These are phyloP conservation scores for Peromyscus melanophrys DNA, from an alignment of 2,797 vertebrate species.

Conservation along the genomic window DNA sequence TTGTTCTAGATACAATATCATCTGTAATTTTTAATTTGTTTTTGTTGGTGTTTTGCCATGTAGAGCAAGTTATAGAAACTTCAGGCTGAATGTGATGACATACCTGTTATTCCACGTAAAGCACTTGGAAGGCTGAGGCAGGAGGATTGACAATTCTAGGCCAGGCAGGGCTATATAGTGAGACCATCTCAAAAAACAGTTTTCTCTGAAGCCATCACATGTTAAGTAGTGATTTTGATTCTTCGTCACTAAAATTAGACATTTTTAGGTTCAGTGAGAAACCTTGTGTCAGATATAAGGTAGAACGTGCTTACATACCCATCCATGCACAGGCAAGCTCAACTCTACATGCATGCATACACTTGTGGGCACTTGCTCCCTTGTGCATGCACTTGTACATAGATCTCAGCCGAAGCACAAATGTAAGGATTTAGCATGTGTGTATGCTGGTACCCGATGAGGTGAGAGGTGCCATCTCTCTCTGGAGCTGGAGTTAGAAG, in stretches of 20 bases:
- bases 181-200: background rate
- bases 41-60: background rate
- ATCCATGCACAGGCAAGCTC: background rate
- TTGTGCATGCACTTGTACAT: background rate
- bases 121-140: background rate
- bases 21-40: slow-evolving; percentile 22
- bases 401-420: background rate
- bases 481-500: background rate
- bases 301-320: background rate
- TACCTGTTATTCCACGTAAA: background rate
- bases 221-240: background rate
- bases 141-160: background rate
- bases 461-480: background rate
- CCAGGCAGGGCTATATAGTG: background rate
- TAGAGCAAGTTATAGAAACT: background rate
- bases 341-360: background rate
- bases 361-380: too few species aligned
- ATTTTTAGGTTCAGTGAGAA: background rate
- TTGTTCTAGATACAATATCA: background rate
- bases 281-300: background rate
- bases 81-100: background rate
- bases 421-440: background rate
- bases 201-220: background rate
- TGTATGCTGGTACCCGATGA: background rate
- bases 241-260: background rate